A percentile compares a stretch with the other conserved stretches of the same genome.
Evolutionary conservation across 2,797 vertebrate species (phyloP).

Genomic region (Nannoperca obscura): DNA sequence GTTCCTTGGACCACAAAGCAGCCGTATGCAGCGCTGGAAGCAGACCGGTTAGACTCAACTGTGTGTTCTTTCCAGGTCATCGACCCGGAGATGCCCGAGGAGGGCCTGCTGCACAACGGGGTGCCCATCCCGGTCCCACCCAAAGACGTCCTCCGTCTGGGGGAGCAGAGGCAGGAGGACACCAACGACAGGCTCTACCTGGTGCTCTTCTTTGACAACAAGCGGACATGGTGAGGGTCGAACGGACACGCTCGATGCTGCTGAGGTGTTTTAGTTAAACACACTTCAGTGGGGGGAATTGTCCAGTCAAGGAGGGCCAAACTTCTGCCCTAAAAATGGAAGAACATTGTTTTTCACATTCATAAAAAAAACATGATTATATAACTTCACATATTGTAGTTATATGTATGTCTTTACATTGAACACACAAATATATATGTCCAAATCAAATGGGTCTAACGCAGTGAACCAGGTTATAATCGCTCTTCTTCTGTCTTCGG

Average conservation of each 20-base stretch:
- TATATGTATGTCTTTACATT: neutral
- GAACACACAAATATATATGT: neutral
- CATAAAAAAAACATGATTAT: neutral
- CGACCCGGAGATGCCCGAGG: slow-evolving; percentile 96
- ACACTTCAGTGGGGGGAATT: neutral
- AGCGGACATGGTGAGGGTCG: slow-evolving; percentile 95
- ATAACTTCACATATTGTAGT: neutral
- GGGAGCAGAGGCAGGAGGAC: slow-evolving; percentile 94
- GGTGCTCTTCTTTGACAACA: slow-evolving; percentile 99
- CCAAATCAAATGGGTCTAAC: neutral
- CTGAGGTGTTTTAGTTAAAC: neutral
- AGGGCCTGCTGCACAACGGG: slow-evolving; percentile 96
- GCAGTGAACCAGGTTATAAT: neutral
- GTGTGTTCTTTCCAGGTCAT: slow-evolving; percentile 87
- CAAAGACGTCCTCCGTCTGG: slow-evolving; percentile 92
- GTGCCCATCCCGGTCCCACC: slow-evolving; percentile 98
- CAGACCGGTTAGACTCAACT: neutral
- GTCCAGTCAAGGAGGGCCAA: neutral
- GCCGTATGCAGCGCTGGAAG: neutral
- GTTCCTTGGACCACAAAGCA: neutral
- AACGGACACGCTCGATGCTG: neutral
- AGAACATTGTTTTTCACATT: neutral
- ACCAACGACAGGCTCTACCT: slow-evolving; percentile 94
- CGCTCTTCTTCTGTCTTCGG: neutral
- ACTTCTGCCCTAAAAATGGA: neutral